Conservation (phyloP, 2,797 vertebrate species). For the Arctocebus calabarensis region DNA sequence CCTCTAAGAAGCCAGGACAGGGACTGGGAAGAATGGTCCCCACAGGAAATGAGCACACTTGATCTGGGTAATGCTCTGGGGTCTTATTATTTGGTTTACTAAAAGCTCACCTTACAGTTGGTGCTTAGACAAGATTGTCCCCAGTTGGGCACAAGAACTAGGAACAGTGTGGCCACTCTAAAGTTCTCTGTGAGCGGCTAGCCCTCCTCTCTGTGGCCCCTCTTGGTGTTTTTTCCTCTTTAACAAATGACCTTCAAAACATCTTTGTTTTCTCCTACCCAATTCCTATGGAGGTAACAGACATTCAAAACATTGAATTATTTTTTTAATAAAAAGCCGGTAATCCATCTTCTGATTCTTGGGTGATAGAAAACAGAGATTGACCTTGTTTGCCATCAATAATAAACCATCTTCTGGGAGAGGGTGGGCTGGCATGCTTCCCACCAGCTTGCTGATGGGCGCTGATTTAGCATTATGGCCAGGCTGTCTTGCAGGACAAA, state of each 20-base stretch:
- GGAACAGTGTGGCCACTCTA: background rate
- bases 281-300: background rate
- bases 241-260: background rate
- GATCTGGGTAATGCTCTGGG: background rate
- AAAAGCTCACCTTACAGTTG: background rate
- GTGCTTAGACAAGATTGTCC: background rate
- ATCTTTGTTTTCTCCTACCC: background rate
- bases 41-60: background rate
- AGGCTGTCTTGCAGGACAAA: constrained; percentile 27
- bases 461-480: background rate
- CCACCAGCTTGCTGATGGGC: background rate
- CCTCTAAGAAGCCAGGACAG: background rate
- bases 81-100: background rate
- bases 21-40: background rate
- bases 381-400: background rate
- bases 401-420: background rate
- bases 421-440: accelerated
- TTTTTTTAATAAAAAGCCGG: constrained; percentile 31
- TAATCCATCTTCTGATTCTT: background rate
- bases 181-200: background rate
- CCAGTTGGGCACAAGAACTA: background rate
- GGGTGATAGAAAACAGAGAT: background rate
- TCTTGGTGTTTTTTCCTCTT: background rate
- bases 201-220: background rate
- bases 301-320: background rate